Base-by-base conservation (phyloP, 1,140 invertebrate species). In the Hirudo medicinalis region DNA sequence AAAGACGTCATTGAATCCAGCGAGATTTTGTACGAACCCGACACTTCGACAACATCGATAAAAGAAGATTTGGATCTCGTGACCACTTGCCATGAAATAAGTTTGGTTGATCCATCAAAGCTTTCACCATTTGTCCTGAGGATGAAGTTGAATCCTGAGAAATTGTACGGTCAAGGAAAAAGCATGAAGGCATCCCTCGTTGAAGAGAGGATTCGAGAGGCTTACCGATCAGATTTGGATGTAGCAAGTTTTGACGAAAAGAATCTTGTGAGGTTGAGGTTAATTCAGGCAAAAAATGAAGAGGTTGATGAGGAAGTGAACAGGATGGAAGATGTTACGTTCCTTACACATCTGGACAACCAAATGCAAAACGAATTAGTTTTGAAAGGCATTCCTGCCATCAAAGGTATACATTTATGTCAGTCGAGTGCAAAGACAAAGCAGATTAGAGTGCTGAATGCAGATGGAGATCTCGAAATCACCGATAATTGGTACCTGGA, bases 31-130 rank as follows among this genome's bases (percentile, higher is more conserved):
- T 99, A 99, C 78, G 97, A 99, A 85, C 96, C 97, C 8, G 94
- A 99, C 83, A 94, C 95, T 15, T 91, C 94, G 83, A 94, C 97
- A 78, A 98, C 97, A 0, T 94, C 97, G 0, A 98, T 99, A 75
- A 86, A 89, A 0, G 97, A 99, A 82, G 97, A 99, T 88, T 94
- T 98, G 82, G 97, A 99, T 81, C 99, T 96, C 78, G 96, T 99
- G 0, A 97, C 97, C 83, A 93, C 98, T 15, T 99, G 99, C 77
- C 99, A 99, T 80, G 97, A 99, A 85, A 99, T 99, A 94, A 95
- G 95, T 43, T 96, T 99, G 81, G 97, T 98, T 83, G 95, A 99
- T 83, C 91, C 94, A 0, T 90, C 91, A 0, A 88, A 92, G 76
- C 96, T 98, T 74, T 97, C 94, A 0, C 94, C 96, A 0, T 99